Base-by-base conservation (phyloP, 64 coral and sea anemone species). In the Cladopsammia gracilis region DNA sequence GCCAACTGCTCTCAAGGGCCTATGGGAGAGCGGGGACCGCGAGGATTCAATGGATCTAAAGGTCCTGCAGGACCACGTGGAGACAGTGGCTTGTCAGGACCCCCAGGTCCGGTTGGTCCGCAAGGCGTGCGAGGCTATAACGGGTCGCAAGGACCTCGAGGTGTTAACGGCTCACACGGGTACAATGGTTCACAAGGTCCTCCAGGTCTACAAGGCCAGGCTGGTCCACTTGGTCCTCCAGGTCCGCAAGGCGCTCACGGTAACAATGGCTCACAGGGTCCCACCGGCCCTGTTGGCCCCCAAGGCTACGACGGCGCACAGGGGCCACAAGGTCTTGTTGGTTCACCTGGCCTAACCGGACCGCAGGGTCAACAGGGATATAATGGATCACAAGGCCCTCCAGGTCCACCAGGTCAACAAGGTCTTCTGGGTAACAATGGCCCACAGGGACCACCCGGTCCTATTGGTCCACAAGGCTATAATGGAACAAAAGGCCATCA, bases 201-300 rank as follows among this genome's bases (percentile, higher is more conserved):
- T n/a, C 34, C 4, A 49, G 86, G 86, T 26, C 7, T 10, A 7
- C 71, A 34, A 25, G 86, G 72, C 7, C 74, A 43, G 10, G 26
- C 25, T 72, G 70, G 70, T 2, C 13, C 86, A 23, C 73, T 25
- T 45, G 76, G 88, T 2, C 74, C 76, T 48, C 47, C 43, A 2
- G 88, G 88, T 25, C 18, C 75, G 25, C 88, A 69, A n/a, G 87
- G 73, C 0, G 59, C 73, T 67, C 73, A 18, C 18, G 87, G 73
- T 0, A 47, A 60, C n/a, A 73, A 61, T 46, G 87, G 87, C 26
- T 56, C 73, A 45, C 56, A 42, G 15, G 87, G 73, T 43, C 5
- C 44, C 10, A 42, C 34, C 7, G 53, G 53, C 0, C 75, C 75
- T 70, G 44, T 9, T 25, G 88, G 76, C 11, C 7, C 24, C 11